Evolutionary conservation across 2,797 vertebrate species (phyloP).

Genomic region (Luscinia megarhynchos): DNA sequence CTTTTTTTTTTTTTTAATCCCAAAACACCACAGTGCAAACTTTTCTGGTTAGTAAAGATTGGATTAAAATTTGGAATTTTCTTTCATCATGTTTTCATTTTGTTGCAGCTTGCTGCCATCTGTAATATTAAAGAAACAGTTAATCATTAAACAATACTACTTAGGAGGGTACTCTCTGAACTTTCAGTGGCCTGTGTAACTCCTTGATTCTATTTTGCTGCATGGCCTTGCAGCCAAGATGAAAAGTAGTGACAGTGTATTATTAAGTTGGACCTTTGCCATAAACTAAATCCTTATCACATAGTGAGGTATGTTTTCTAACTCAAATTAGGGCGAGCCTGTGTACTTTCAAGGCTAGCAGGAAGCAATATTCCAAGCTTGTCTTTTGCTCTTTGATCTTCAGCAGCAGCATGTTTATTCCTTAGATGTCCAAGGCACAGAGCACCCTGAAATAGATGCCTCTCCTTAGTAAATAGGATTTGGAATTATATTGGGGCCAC

Average conservation of each 20-base stretch:
- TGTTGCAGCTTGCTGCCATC: background rate
- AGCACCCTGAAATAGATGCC: constrained; percentile 24
- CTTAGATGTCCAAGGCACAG: background rate
- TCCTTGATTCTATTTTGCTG: background rate
- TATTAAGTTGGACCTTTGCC: background rate
- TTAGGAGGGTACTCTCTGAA: background rate
- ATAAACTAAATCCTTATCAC: background rate
- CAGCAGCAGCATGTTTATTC: background rate
- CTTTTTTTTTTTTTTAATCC: background rate
- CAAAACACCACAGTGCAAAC: background rate
- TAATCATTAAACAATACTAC: background rate
- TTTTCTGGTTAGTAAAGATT: background rate
- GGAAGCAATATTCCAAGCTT: background rate
- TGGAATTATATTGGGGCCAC: constrained; percentile 34
- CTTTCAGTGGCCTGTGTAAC: accelerated
- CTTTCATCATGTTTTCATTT: background rate
- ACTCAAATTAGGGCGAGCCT: background rate
- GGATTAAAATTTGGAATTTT: background rate
- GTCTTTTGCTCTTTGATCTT: background rate
- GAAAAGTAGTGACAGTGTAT: background rate
- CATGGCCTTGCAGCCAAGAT: background rate
- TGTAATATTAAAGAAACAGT: background rate
- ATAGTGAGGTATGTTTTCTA: background rate
- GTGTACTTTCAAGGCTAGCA: background rate
- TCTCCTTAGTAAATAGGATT: constrained; percentile 43